Evolutionary conservation across 2,888 invertebrate genomes (phyloP).

Genomic region (Isotomurus palustris): DNA sequence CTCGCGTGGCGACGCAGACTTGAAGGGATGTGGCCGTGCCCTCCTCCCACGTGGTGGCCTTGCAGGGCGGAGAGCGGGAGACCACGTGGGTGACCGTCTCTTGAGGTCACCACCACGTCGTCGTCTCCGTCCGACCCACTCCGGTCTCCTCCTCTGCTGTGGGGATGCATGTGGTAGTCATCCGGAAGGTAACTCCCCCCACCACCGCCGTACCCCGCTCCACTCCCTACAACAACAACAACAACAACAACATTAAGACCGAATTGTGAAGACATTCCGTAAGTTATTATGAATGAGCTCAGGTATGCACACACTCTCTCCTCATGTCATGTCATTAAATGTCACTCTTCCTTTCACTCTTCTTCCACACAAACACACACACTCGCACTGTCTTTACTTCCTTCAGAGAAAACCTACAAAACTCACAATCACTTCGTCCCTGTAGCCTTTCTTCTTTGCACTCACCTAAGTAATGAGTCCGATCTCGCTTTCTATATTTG

Average conservation of each 20-base stretch:
- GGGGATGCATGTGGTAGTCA: conserved; percentile 38
- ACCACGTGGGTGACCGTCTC: conserved; percentile 46
- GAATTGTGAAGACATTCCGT: not conserved
- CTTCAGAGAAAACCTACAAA: too few relatives aligned
- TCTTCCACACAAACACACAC: too few relatives aligned
- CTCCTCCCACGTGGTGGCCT: conserved; percentile 50
- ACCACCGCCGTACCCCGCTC: conserved; percentile 43
- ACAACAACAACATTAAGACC: too few relatives aligned
- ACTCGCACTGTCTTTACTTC: too few relatives aligned
- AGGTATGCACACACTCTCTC: not conserved
- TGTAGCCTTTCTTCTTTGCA: too few relatives aligned
- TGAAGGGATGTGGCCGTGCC: conserved; percentile 53
- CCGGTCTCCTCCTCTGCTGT: conserved; percentile 53
- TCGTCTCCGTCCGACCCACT: conserved; percentile 72
- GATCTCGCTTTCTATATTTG: too few relatives aligned
- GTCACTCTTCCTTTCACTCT: too few relatives aligned
- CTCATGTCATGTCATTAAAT: too few relatives aligned
- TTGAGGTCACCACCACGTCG: conserved; percentile 46
- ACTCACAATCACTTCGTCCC: too few relatives aligned
- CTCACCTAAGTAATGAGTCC: too few relatives aligned
- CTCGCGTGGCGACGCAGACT: conserved; percentile 35
- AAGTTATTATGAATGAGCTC: not conserved
- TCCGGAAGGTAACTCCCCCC: too few relatives aligned
- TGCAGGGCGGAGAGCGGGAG: conserved; percentile 54
- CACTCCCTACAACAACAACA: conserved; percentile 32